These are phyloP conservation scores for Eidolon dupreanum DNA, from an alignment of 2,797 vertebrate genomes.

Conservation along the genomic window DNA sequence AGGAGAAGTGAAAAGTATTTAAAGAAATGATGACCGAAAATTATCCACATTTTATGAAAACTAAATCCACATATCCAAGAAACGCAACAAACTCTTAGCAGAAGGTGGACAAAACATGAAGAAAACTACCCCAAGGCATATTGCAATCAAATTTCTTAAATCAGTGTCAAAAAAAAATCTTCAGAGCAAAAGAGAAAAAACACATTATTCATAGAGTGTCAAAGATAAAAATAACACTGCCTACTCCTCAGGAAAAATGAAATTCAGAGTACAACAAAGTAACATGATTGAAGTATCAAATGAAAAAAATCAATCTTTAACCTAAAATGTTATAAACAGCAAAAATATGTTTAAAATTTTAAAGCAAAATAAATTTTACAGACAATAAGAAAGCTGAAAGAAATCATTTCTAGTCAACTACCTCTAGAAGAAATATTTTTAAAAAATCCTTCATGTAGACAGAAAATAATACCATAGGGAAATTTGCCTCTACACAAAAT, in stretches of 20 bases:
- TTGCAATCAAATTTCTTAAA: not conserved
- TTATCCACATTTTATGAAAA: slow-evolving; percentile 1
- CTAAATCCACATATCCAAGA: not conserved
- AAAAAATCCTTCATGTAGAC: not conserved
- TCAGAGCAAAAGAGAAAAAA: not conserved
- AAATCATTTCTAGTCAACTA: not conserved
- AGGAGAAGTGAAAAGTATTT: not conserved
- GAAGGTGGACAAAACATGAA: not conserved
- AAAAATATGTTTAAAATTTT: not conserved
- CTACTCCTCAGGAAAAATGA: not conserved
- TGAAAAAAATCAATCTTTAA: not conserved
- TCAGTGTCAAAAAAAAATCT: not conserved
- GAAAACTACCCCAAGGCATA: not conserved
- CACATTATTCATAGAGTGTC: not conserved
- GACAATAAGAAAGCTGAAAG: not conserved
- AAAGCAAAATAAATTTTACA: not conserved
- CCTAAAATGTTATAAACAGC: not conserved
- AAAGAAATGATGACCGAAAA: slow-evolving; percentile 38
- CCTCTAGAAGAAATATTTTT: not conserved
- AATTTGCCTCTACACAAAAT: not conserved
- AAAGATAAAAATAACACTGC: not conserved
- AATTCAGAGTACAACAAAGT: not conserved
- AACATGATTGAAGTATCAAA: not conserved
- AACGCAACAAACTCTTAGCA: not conserved
- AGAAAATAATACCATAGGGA: not conserved